phyloP scores from a whole-genome alignment of 2,797 vertebrate species.

The Gymnothorax javanicus region DNA sequence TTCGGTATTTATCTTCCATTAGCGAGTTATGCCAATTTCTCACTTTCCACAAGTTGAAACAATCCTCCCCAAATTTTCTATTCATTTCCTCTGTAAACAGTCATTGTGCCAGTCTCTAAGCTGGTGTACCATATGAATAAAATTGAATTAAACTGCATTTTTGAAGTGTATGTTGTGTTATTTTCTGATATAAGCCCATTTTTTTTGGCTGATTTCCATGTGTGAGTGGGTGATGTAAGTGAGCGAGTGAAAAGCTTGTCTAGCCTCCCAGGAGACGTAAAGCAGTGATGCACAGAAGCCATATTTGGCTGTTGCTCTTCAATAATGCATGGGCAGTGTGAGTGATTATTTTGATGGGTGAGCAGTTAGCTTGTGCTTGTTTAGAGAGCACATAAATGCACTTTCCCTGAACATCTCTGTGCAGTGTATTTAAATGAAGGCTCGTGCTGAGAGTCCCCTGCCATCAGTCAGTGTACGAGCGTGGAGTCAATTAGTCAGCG shows the following conservation, averaged over 20 bases:
- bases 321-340: neutral
- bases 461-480: conserved; percentile 9
- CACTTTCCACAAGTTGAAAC: too few species aligned
- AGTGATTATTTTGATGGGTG: neutral
- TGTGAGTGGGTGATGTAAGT: neutral
- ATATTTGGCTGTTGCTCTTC: neutral
- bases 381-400: neutral
- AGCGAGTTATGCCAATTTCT: neutral
- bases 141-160: neutral
- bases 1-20: neutral
- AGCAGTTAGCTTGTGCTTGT: neutral
- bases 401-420: neutral
- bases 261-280: neutral
- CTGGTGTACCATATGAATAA: neutral
- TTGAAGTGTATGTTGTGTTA: neutral
- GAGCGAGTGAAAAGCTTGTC: neutral
- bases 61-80: neutral
- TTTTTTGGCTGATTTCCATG: neutral
- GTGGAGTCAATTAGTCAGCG: conserved; percentile 14
- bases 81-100: neutral
- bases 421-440: neutral
- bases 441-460: too few species aligned
- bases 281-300: neutral
- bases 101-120: neutral
- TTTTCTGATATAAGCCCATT: neutral